These are phyloP conservation scores for Cyanistes caeruleus DNA, from an alignment of 2,113 vertebrate species.

Conservation along the genomic window DNA sequence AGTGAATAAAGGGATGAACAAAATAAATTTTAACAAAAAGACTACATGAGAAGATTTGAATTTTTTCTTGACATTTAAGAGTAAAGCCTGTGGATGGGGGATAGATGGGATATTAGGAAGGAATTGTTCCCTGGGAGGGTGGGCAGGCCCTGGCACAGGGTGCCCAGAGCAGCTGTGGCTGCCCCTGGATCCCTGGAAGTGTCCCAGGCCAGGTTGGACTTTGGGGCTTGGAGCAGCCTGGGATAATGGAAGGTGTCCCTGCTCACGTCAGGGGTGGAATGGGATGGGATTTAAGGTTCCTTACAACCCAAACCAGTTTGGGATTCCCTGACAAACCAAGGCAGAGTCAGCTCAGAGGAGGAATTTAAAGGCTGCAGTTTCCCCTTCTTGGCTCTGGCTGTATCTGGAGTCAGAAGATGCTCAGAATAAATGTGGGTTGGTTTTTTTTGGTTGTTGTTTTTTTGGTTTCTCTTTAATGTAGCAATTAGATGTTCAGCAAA, in stretches of 20 bases:
- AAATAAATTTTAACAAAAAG: not conserved
- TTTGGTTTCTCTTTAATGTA: not conserved
- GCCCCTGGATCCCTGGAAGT: not conserved
- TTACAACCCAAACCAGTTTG: fast-evolving
- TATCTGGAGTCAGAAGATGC: not conserved
- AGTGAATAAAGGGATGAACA: not conserved
- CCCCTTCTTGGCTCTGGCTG: not conserved
- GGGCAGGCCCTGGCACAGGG: not conserved
- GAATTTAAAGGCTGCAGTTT: not conserved
- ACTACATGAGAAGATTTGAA: not conserved
- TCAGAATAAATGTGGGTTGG: not conserved
- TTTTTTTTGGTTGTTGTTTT: too few relatives aligned
- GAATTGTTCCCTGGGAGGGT: not conserved
- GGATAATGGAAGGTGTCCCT: not conserved
- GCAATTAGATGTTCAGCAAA: not conserved
- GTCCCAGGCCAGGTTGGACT: not conserved
- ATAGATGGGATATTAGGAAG: not conserved
- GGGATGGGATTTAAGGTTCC: fast-evolving
- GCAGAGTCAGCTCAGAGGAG: not conserved
- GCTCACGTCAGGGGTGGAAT: fast-evolving
- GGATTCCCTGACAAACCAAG: not conserved
- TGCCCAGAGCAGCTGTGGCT: not conserved
- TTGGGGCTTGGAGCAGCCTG: not conserved
- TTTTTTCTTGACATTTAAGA: not conserved
- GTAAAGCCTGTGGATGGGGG: not conserved